Base-by-base conservation (phyloP, 2,888 invertebrate species). In the Fragum sueziense region DNA sequence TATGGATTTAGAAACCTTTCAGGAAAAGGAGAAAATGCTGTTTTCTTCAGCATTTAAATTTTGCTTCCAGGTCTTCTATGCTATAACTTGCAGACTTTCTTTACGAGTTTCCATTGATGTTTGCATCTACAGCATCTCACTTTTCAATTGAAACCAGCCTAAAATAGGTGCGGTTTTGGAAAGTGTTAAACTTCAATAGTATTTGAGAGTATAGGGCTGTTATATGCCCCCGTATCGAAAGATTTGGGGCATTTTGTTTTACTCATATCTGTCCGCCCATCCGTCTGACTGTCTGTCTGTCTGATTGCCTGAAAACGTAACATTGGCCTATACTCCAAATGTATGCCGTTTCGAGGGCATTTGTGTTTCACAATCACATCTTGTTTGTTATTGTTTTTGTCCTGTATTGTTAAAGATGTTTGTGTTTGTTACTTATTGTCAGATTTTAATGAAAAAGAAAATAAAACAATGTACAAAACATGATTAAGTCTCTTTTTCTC, bases 11-110 rank as follows among this genome's bases (percentile, higher is more conserved):
- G n/a, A 47, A 47, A 47, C 47, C 17, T 47, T 47, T 17, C n/a
- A n/a, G 47, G 47, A 47, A 47, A 47, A 47, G 47, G 47, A 47
- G 47, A 47, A 47, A 47, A 47, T 47, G 47, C 47, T 57, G 57
- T 11, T 57, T 2, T 22, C 57, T 25, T 11, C 11, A 17, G 14
- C 11, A 22, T 25, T 25, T 11, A 22, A n/a, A 11, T 57, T n/a
- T 25, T n/a, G 22, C 57, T 11, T n/a, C 57, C 2, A 57, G 11
- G 25, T 22, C n/a, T n/a, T n/a, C n/a, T n/a, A n/a, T n/a, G n/a
- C n/a, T n/a, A n/a, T n/a, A n/a, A n/a, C n/a, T n/a, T 41, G 9
- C n/a, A n/a, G n/a, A n/a, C n/a, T n/a, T n/a, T n/a, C n/a, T n/a
- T n/a, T n/a, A n/a, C n/a, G n/a, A n/a, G n/a, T n/a, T n/a, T n/a